These are phyloP conservation scores for Drosophila parabipectinata DNA, from an alignment of 1,140 invertebrate genomes.

Conservation along the genomic window DNA sequence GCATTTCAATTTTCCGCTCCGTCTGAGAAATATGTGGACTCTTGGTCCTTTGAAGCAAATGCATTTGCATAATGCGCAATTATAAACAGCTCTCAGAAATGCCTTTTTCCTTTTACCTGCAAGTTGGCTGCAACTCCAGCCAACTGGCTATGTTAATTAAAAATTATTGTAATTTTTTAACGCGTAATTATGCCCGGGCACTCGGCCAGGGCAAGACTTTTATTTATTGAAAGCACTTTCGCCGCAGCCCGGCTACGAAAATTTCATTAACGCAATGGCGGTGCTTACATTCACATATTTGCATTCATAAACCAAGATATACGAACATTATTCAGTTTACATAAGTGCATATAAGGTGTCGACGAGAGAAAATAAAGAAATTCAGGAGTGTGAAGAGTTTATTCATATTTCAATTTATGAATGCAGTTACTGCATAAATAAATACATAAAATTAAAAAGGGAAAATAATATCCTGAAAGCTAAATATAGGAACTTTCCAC, in stretches of 20 bases:
- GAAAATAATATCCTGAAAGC: too few species aligned
- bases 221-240: constrained; percentile 65
- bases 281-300: constrained; percentile 3
- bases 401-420: background rate
- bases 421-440: background rate
- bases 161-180: constrained; percentile 78
- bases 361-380: too few species aligned
- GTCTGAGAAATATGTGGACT: background rate
- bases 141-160: constrained; percentile 69
- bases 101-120: constrained; percentile 40
- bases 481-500: too few species aligned
- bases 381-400: background rate
- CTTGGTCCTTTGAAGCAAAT: constrained; percentile 12
- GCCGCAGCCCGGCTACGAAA: constrained; percentile 33
- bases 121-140: constrained; percentile 12
- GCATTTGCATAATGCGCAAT: constrained; percentile 74
- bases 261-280: constrained; percentile 53
- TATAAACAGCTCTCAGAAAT: constrained; percentile 52
- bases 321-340: constrained; percentile 10
- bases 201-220: constrained; percentile 33
- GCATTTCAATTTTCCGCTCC: constrained; percentile 19
- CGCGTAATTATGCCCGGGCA: constrained; percentile 67
- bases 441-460: too few species aligned
- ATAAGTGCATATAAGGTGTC: constrained; percentile 11
- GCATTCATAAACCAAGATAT: constrained; percentile 27